Base-by-base conservation (phyloP, 2,888 invertebrate species). In the Chydorus sphaericus region DNA sequence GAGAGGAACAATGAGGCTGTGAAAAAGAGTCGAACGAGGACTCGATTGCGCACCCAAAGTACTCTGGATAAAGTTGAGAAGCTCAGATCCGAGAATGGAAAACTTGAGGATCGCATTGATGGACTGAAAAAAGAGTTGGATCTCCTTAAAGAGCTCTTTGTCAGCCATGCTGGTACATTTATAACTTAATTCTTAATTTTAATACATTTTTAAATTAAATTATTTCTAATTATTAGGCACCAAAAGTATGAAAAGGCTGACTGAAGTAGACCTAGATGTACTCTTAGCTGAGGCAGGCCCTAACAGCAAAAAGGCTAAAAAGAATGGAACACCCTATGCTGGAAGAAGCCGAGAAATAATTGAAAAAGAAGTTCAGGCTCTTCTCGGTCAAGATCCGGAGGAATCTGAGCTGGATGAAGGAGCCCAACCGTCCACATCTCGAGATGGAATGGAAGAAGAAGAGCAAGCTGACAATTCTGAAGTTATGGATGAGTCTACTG, bases 1-100 rank as follows among this genome's bases (percentile, higher is more conserved):
- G 85, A 85, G 64, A 76, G 84, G 64, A 87, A 87, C 71, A 87
- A 87, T 38, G 70, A 85, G 81, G 88, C 88, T 56, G 88, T 88
- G 0, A 87, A 87, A 69, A 79, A 84, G 61, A 85, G 85, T 62
- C 74, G 88, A 60, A 83, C 79, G 56, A 87, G 87, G 70, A 64
- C 64, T 26, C 66, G 67, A 60, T 23, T 82, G 65, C 76, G 82
- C 58, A 85, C 86, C 1, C 81, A 83, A 64, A 83, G 86, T 66
- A 87, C 87, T 5, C 73, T 83, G 60, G 77, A 80, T 57, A 70
- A 85, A 56, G 87, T 88, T 0, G 82, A 77, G 64, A 79, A 82
- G 66, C 68, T 88, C 37, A 82, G 83, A 66, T 79, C 77, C 8
- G 87, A 88, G 66, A 88, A 87, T 68, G 83, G 84, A 66, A 76